Evolutionary conservation across 92 coral and sea anemone genomes (phyloP), one percentile per base, ranked within the genome.

Genomic region (Siderastrea siderea): DNA sequence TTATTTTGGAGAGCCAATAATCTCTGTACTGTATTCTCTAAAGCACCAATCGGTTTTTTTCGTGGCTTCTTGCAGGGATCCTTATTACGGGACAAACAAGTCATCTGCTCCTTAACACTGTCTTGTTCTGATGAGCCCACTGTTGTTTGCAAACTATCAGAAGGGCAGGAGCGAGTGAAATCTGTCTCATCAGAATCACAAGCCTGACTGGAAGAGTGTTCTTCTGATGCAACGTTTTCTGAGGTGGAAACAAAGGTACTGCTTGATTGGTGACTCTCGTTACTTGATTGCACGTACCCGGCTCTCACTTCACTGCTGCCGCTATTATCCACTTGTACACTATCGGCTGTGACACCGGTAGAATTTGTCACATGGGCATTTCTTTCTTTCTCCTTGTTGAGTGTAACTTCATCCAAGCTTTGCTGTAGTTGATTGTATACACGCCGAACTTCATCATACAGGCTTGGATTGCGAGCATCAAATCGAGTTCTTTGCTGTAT

Each of bases 1-100:
- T 47, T 65, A 43, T 54, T 68, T 67, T 81, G 76, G 8, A 68
- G 50, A 4, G 78, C 57, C 52, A 69, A 46, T 57, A 82, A 50
- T 49, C 59, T 55, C 68, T 82, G 76, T 1, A 82, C 86, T 57
- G 77, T 14, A 45, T 55, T 47, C 64, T 82, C 86, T 26, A 69
- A 19, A 1, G 77, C 78, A 8, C 78, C 86, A 55, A 66, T 58
- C 4, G 85, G 77, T 53, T 45, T 68, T 68, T 52, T 81, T 16
- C 16, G 19, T 46, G 86, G 78, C 3, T 44, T 46, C 66, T 64
- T 57, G 13, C 45, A 54, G 5, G 62, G 63, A 51, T 54, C 77
- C n/a, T 82, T 82, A 51, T 68, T 55, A 66, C 17, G 3, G 7
- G 44, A 80, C 14, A 14, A 7, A 64, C 47, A 46, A 46, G 8